A percentile compares a stretch with the other conserved stretches of the same genome.
phyloP scores from a whole-genome alignment of 2,888 invertebrate species.

The Cephus runcator region DNA sequence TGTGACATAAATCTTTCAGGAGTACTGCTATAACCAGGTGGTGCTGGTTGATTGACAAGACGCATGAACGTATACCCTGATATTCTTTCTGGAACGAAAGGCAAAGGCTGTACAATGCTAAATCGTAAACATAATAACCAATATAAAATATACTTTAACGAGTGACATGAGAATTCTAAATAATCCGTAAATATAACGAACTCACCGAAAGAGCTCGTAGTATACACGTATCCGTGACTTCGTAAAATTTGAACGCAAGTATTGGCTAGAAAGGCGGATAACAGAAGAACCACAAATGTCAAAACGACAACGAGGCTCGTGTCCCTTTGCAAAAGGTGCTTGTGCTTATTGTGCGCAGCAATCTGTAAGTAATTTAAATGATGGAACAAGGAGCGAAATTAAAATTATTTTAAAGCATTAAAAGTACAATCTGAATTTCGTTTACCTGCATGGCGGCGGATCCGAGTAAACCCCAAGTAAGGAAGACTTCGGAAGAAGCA shows the following conservation, averaged over 20 bases:
- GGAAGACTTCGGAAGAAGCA: slow-evolving; percentile 87
- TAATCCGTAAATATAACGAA: slow-evolving; percentile 21
- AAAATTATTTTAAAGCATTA: background rate
- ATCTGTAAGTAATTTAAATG: slow-evolving; percentile 56
- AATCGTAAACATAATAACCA: background rate
- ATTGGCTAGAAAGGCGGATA: slow-evolving; percentile 84
- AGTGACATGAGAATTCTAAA: background rate
- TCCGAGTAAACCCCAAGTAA: slow-evolving; percentile 88
- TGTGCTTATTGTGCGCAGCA: slow-evolving; percentile 79
- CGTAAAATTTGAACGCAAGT: slow-evolving; percentile 83
- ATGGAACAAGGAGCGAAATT: background rate
- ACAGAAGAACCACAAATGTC: slow-evolving; percentile 79
- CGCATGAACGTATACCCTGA: slow-evolving; percentile 79
- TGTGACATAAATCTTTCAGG: slow-evolving; percentile 78
- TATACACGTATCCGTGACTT: slow-evolving; percentile 78
- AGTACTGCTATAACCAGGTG: slow-evolving; percentile 71
- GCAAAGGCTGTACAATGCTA: slow-evolving; percentile 6
- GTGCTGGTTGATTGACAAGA: slow-evolving; percentile 71
- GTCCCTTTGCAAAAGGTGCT: slow-evolving; percentile 74
- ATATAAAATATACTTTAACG: slow-evolving; percentile 5
- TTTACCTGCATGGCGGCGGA: slow-evolving; percentile 79
- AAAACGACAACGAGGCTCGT: slow-evolving; percentile 76
- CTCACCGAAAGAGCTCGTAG: slow-evolving; percentile 89
- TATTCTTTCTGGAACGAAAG: slow-evolving; percentile 72
- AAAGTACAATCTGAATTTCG: background rate